Percentiles rank a stretch among this genome's conserved stretches.
Conservation (phyloP, 2,113 vertebrate genomes). For the Saguinus imperator region DNA sequence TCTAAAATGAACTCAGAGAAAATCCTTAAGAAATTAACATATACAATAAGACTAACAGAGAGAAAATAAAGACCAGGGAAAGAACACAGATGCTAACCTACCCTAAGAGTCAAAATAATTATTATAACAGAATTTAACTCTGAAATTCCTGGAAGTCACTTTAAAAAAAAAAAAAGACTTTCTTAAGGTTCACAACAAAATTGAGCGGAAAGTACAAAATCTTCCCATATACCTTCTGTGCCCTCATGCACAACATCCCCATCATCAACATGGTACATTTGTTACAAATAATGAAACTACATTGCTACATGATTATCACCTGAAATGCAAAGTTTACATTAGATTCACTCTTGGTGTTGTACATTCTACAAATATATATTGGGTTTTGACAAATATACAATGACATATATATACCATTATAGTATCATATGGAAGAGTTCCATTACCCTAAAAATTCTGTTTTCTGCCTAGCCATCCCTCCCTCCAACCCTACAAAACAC, state of each 20-base stretch:
- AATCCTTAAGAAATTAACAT: not conserved
- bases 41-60: not conserved
- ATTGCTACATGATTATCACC: not conserved
- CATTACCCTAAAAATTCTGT: not conserved
- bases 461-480: not conserved
- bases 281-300: not conserved
- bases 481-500: not conserved
- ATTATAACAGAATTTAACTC: not conserved
- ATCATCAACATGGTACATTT: not conserved
- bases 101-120: not conserved
- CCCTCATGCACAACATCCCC: too few relatives aligned
- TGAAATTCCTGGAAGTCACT: not conserved
- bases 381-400: not conserved
- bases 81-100: not conserved
- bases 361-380: not conserved
- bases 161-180: not conserved
- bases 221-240: not conserved
- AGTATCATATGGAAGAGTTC: not conserved
- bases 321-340: not conserved
- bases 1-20: constrained; percentile 26
- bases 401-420: not conserved
- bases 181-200: not conserved
- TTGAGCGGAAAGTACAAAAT: not conserved
- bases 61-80: not conserved
- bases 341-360: not conserved